Evolutionary conservation across 1,140 invertebrate genomes (phyloP), one percentile per base, ranked within the genome.

Genomic region (Cataglyphis hispanica): DNA sequence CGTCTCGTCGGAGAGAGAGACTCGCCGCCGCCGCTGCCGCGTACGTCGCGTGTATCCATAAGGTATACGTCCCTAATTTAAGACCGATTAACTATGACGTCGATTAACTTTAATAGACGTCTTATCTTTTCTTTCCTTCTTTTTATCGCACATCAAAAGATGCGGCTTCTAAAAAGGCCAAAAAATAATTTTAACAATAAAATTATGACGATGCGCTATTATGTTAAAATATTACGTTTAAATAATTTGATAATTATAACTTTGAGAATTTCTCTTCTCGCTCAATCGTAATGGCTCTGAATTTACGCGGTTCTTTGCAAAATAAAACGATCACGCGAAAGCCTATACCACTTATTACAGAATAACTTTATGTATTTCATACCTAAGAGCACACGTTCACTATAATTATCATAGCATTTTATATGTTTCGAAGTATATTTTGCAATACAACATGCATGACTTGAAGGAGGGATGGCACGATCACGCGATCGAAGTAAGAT

Each of bases 1-100:
- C 46, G 43, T 40, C 84, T 53, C 31, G 87, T 86, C 83, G 81
- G 81, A 53, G 83, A 77, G 83, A 77, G 81, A 74, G 67, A 61
- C 16, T 13, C 13, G 13, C 40, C 64, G 63, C 46, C 43, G 43
- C 76, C 40, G 46, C 43, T 6, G 19, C 60, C 27, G 11, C 72
- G n/a, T 34, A 56, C 72, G 22, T n/a, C 19, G 70, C 70, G 31
- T n/a, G 22, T 25, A 63, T 40, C 13, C 61, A n/a, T 2, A 13
- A n/a, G 40, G 2, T 22, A 46, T 37, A 8, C 63, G 46, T 81
- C 77, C 77, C 67, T 81, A 81, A 81, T 81, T 81, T 81, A 81
- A 69, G 78, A 83, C 67, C 67, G 53, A 83, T 81, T 72, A 50
- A n/a, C 11, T 50, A 58, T 46, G 50, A 25, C 37, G 58, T 56